Evolutionary conservation across 2,113 vertebrate species (phyloP).

Genomic region (Hippolais icterina): DNA sequence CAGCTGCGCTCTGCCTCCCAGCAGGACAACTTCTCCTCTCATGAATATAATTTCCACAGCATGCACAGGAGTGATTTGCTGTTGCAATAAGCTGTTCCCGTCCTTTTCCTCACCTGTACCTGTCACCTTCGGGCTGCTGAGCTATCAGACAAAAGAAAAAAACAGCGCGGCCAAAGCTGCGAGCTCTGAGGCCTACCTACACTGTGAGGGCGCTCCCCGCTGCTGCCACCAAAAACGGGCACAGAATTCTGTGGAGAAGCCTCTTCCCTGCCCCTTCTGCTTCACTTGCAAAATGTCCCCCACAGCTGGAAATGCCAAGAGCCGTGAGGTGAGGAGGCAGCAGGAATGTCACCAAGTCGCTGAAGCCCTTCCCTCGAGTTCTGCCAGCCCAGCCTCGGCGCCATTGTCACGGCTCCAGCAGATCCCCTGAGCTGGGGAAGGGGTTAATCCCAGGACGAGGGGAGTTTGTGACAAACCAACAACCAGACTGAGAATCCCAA

Average conservation of each 20-base stretch:
- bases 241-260: background rate
- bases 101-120: background rate
- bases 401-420: background rate
- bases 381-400: background rate
- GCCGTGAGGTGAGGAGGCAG: background rate
- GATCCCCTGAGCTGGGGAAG: accelerated
- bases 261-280: background rate
- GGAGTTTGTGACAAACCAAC: background rate
- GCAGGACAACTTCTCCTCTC: background rate
- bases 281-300: background rate
- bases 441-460: background rate
- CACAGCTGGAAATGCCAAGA: background rate
- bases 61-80: background rate
- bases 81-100: background rate
- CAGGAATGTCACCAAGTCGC: background rate
- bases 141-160: background rate
- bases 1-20: constrained; percentile 40
- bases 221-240: background rate
- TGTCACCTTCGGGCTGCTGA: background rate
- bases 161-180: accelerated
- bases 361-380: background rate
- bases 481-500: background rate
- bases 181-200: background rate
- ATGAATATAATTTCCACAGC: constrained; percentile 12
- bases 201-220: background rate